Conservation (phyloP, 2,113 vertebrate species). For the Centropus unirufus region DNA sequence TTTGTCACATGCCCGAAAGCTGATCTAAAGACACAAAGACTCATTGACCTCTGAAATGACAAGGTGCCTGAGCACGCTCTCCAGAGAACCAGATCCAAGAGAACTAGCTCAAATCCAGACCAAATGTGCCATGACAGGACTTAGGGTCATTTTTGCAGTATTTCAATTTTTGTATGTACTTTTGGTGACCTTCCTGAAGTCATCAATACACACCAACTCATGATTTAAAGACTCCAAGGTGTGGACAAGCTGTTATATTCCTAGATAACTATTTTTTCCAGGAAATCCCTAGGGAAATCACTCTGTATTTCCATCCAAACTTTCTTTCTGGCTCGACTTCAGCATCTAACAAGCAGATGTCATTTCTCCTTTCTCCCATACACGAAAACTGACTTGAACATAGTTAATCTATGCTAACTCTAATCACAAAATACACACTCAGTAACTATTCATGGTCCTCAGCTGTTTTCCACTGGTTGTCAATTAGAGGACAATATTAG, state of each 20-base stretch:
- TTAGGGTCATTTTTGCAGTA: neutral
- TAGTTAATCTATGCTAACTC: neutral
- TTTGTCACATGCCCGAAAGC: neutral
- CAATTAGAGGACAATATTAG: neutral
- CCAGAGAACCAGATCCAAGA: neutral
- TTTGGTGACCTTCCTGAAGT: neutral
- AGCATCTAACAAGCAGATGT: neutral
- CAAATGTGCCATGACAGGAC: neutral
- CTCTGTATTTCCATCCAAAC: neutral
- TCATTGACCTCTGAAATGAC: neutral
- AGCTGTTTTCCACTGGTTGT: neutral
- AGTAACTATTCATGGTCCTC: neutral
- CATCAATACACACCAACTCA: neutral
- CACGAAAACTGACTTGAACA: fast-evolving
- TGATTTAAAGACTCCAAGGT: neutral
- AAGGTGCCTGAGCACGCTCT: neutral
- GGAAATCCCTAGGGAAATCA: neutral
- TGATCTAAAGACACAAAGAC: neutral
- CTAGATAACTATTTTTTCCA: neutral
- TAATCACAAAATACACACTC: neutral
- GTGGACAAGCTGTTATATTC: neutral
- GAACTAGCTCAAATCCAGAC: neutral
- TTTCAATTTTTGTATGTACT: neutral
- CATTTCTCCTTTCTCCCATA: neutral
- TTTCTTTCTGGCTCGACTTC: neutral